Conservation (phyloP, 2,888 invertebrate genomes). For the Agapostemon virescens region DNA sequence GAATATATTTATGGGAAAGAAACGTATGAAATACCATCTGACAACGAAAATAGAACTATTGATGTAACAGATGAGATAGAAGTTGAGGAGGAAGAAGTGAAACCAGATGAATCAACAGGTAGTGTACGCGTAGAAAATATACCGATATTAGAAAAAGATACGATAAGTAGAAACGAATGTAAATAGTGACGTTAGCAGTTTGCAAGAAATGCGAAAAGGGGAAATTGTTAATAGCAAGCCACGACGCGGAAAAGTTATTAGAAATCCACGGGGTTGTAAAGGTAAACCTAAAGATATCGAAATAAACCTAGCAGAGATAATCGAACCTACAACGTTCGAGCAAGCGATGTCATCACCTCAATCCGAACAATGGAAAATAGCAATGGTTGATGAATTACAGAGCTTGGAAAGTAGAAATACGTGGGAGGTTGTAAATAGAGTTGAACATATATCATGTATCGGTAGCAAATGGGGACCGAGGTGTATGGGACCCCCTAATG, state of each 20-base stretch:
- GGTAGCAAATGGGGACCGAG: constrained; percentile 42
- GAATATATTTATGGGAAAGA: neutral
- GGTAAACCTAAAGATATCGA: constrained; percentile 34
- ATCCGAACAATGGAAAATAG: constrained; percentile 24
- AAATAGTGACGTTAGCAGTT: neutral
- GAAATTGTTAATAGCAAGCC: neutral
- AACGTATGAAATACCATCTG: too few species aligned
- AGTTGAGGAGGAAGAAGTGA: neutral
- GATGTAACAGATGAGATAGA: too few species aligned
- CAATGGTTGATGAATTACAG: constrained; percentile 26
- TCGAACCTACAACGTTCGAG: constrained; percentile 28
- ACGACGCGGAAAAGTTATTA: constrained; percentile 16
- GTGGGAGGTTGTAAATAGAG: constrained; percentile 30
- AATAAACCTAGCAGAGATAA: constrained; percentile 32
- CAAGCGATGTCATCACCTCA: constrained; percentile 38
- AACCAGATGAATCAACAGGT: neutral
- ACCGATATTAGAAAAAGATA: neutral
- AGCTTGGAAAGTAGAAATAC: constrained; percentile 31
- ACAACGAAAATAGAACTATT: too few species aligned
- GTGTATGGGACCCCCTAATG: too few species aligned
- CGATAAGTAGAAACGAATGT: neutral
- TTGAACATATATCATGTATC: constrained; percentile 23
- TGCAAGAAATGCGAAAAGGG: neutral
- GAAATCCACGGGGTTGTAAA: constrained; percentile 31
- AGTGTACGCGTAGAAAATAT: neutral